A percentile compares a stretch with the other conserved stretches of the same genome.
These are phyloP conservation scores for Strigamia crassipes DNA, from an alignment of 2,888 invertebrate genomes.

Conservation along the genomic window DNA sequence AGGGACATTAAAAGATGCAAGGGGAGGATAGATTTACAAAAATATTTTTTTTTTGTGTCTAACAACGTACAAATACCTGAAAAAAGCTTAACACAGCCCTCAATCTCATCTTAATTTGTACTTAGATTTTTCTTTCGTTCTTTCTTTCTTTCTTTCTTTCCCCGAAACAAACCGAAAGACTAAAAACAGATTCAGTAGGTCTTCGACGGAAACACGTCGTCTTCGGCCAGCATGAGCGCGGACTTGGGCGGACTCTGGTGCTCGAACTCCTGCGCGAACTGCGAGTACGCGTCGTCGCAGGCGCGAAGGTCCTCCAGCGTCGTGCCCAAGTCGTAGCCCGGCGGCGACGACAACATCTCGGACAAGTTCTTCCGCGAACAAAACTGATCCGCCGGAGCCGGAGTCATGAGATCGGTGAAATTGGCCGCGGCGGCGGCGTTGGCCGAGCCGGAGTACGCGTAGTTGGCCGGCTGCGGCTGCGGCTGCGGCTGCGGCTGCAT, in stretches of 20 bases:
- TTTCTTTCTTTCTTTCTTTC: not conserved
- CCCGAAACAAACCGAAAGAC: not conserved
- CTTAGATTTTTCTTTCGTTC: no score
- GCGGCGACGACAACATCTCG: conserved; percentile 45
- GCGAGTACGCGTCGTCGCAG: conserved; percentile 54
- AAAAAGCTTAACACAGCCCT: not conserved
- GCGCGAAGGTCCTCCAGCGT: conserved; percentile 53
- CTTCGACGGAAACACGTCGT: conserved; percentile 1
- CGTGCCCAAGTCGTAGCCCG: conserved; percentile 52
- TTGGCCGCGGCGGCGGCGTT: not conserved
- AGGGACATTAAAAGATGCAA: not conserved
- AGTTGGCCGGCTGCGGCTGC: not conserved
- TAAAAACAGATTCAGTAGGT: not conserved
- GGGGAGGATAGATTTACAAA: conserved; percentile 41
- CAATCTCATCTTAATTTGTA: not conserved
- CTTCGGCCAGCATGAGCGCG: not conserved
- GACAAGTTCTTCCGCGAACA: not conserved
- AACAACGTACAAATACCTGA: conserved; percentile 42
- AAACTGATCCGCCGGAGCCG: not conserved
- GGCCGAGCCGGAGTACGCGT: conserved; percentile 44
- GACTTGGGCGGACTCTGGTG: conserved; percentile 35
- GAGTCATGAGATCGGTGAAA: conserved; percentile 3
- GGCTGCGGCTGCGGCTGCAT: not conserved
- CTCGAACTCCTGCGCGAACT: conserved; percentile 52
- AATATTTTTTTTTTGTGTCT: not conserved